A percentile compares a stretch with the other conserved stretches of the same genome.
Conservation (phyloP, 2,113 vertebrate genomes). For the Zingel zingel region DNA sequence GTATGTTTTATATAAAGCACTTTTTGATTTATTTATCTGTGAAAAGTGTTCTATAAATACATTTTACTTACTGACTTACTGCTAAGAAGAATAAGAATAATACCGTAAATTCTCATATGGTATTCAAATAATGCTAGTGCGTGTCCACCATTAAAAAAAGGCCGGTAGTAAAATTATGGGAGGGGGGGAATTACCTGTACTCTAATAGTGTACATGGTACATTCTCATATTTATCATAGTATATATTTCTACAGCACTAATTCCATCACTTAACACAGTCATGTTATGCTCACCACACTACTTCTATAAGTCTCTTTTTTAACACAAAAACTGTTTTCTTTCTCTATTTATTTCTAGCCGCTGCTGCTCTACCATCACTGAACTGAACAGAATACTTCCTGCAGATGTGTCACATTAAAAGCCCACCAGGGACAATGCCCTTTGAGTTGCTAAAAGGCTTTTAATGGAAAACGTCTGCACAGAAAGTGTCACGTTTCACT, state of each 20-base stretch:
- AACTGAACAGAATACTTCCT: neutral
- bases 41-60: too few species aligned
- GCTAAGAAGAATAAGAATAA: neutral
- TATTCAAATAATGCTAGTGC: neutral
- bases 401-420: constrained; percentile 17
- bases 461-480: neutral
- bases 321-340: neutral
- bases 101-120: neutral
- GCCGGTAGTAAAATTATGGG: neutral
- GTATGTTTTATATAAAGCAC: too few species aligned
- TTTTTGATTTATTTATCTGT: too few species aligned
- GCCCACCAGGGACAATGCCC: neutral
- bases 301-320: neutral
- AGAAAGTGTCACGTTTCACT: neutral
- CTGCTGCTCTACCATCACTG: neutral
- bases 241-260: neutral
- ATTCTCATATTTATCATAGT: neutral
- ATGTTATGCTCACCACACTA: neutral
- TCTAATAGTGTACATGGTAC: neutral
- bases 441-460: neutral
- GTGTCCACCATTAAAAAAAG: neutral
- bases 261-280: neutral
- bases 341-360: neutral
- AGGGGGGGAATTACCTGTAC: neutral
- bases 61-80: too few species aligned